Conservation (phyloP, 2,888 invertebrate genomes). For the Anagyrus pseudococci region DNA sequence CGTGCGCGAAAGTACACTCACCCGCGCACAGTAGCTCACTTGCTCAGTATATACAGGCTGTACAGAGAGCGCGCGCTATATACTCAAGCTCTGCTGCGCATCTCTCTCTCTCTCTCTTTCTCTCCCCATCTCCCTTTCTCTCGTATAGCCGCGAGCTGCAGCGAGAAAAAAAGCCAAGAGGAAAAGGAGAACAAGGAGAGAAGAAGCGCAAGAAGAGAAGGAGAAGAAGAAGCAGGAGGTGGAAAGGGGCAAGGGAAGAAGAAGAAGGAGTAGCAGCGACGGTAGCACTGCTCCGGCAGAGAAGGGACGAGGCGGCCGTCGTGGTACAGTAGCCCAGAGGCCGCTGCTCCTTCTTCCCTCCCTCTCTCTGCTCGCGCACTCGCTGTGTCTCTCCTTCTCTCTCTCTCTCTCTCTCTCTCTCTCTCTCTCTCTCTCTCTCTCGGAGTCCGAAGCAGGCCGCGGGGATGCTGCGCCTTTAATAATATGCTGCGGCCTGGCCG, state of each 20-base stretch:
- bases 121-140: background rate
- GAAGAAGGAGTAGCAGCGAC: constrained; percentile 24
- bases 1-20: constrained; percentile 12
- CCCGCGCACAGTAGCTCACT: background rate
- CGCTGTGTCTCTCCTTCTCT: background rate
- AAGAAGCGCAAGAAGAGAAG: background rate
- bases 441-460: no score
- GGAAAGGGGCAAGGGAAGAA: constrained; percentile 23
- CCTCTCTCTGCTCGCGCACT: background rate
- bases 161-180: background rate
- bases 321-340: constrained; percentile 36
- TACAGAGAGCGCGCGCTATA: background rate
- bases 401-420: background rate
- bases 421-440: background rate
- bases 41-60: background rate
- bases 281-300: constrained; percentile 38
- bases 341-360: constrained; percentile 1
- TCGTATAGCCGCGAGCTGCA: background rate
- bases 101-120: constrained; percentile 1
- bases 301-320: background rate
- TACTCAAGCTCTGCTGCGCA: background rate
- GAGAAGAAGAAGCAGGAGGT: constrained; percentile 38
- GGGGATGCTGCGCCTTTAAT: constrained; percentile 31
- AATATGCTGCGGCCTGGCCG: constrained; percentile 16
- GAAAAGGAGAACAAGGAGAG: constrained; percentile 1